Conservation (phyloP, 2,797 vertebrate species). For the Pyrocephalus nanus region DNA sequence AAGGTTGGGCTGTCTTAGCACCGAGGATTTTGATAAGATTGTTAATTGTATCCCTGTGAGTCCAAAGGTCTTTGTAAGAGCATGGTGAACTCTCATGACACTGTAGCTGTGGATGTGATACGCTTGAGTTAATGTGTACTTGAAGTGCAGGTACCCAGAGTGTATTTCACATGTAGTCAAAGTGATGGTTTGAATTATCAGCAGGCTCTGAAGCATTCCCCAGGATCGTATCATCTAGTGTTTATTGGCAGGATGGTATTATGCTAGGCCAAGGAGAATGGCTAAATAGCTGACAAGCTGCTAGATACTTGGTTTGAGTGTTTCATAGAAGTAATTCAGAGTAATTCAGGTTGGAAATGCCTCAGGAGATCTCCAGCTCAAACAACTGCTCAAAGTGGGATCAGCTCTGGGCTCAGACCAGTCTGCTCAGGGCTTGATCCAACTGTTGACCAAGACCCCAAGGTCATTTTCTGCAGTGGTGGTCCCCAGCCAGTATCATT, state of each 20-base stretch:
- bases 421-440: neutral
- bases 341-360: neutral
- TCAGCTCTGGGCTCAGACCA: neutral
- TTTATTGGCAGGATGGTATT: neutral
- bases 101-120: neutral
- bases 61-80: neutral
- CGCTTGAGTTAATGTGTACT: neutral
- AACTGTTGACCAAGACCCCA: neutral
- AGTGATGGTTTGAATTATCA: neutral
- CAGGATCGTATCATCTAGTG: neutral
- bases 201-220: neutral
- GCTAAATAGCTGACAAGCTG: neutral
- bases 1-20: neutral
- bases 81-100: neutral
- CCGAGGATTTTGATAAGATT: neutral
- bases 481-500: neutral
- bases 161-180: neutral
- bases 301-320: neutral
- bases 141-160: neutral
- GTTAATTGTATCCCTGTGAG: neutral
- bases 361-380: neutral
- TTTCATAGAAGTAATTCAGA: neutral
- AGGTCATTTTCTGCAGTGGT: neutral
- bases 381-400: neutral
- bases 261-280: neutral